Percentiles rank a stretch among this genome's conserved stretches.
phyloP scores from a whole-genome alignment of 64 coral and sea anemone species.

The Catalaphyllia jardinei region DNA sequence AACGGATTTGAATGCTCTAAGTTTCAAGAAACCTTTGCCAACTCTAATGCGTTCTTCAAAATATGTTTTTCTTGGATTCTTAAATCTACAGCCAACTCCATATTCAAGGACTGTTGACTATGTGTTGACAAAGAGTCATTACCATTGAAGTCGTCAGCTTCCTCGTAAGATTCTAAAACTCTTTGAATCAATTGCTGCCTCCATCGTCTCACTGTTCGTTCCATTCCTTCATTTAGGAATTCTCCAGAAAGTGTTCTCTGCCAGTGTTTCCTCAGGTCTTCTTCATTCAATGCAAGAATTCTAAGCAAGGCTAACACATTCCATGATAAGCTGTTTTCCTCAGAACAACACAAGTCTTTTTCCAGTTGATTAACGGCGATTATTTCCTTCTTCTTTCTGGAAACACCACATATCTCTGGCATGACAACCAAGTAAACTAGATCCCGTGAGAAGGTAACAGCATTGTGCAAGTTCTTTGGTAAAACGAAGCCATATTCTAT shows the following conservation, averaged over 20 bases:
- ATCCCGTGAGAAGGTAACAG: slow-evolving; percentile 31
- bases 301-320: slow-evolving; percentile 50
- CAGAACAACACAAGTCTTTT: slow-evolving; percentile 61
- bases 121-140: background rate
- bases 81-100: slow-evolving; percentile 21
- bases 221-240: slow-evolving; percentile 5
- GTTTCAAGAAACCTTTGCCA: background rate
- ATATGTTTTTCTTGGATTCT: slow-evolving; percentile 58
- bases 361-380: slow-evolving; percentile 59
- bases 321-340: slow-evolving; percentile 76
- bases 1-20: too few relatives aligned
- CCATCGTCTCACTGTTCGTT: slow-evolving; percentile 51
- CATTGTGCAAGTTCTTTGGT: slow-evolving; percentile 71
- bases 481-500: slow-evolving; percentile 99
- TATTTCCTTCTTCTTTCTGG: slow-evolving; percentile 44
- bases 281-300: slow-evolving; percentile 72
- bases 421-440: slow-evolving; percentile 39
- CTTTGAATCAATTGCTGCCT: slow-evolving; percentile 23
- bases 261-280: slow-evolving; percentile 32
- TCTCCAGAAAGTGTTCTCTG: slow-evolving; percentile 47
- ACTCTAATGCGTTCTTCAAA: slow-evolving; percentile 6
- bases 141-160: slow-evolving; percentile 7
- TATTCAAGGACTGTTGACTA: background rate
- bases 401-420: background rate
- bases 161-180: slow-evolving; percentile 24